phyloP scores from a whole-genome alignment of 2,113 vertebrate genomes.

The Coregonus clupeaformis region DNA sequence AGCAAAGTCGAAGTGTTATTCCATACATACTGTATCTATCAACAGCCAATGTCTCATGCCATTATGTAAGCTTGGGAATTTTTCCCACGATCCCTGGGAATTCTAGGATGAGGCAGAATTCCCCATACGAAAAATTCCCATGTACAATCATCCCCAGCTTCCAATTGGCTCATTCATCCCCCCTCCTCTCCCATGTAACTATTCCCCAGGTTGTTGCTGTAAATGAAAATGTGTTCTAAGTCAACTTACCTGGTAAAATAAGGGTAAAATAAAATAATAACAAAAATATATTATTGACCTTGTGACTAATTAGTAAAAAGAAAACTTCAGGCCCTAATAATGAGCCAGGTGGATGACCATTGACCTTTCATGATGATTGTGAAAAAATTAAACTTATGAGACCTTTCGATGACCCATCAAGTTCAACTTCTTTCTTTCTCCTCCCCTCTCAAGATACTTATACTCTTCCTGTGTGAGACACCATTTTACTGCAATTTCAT shows the following conservation, averaged over 20 bases:
- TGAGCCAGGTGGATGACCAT: not conserved
- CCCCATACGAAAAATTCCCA: no score
- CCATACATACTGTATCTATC: not conserved
- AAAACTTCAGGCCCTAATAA: not conserved
- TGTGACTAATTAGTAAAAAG: no score
- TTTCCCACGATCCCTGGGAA: no score
- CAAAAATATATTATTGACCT: no score
- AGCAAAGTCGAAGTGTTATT: conserved; percentile 8
- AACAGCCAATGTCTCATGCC: not conserved
- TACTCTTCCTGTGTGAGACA: not conserved
- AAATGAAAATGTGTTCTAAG: no score
- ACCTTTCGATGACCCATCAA: not conserved
- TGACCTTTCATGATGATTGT: not conserved
- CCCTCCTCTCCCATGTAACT: no score
- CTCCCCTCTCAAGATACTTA: not conserved
- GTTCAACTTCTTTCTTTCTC: not conserved
- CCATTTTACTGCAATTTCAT: not conserved
- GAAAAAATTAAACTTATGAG: not conserved
- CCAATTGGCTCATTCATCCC: no score
- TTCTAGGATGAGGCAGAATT: not conserved
- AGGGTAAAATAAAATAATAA: no score
- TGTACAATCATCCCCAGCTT: no score
- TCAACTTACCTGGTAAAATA: no score
- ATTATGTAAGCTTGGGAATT: not conserved
- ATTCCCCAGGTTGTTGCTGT: no score